Evolutionary conservation across 2,113 vertebrate genomes (phyloP), one percentile per base, ranked within the genome.

Genomic region (Tiliqua scincoides): DNA sequence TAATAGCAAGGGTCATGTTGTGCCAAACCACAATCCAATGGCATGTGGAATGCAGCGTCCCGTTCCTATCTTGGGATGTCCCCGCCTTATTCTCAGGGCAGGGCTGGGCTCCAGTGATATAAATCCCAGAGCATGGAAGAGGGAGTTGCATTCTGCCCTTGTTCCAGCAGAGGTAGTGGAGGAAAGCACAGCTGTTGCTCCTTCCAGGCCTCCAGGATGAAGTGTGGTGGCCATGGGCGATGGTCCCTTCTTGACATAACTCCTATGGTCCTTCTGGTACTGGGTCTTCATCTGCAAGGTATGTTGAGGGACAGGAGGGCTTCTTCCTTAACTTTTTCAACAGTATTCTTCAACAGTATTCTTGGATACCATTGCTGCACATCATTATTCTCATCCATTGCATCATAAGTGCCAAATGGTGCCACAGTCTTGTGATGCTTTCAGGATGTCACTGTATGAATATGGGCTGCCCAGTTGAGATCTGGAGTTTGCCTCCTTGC

Each of bases 241-340:
- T 30, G 71, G 78, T 43, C 70, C 59, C 72, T 73, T 25, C 59
- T 37, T n/a, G 70, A 59, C 70, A 30, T 6, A n/a, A 37, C 32
- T 12, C n/a, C 70, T 20, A 12, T 57, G n/a, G n/a, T 63, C 52
- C 18, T 78, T 21, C 48, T 86, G 61, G 32, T 86, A 7, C 85
- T 86, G 21, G 54, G 78, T 65, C 70, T 86, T 23, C 59, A 86
- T 40, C 27, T 67, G 70, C 70, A 80, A 86, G 85, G 85, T 86
- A 81, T 30, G 70, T 81, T 21, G 78, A 1, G 7, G 68, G 40
- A 12, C 62, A 3, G 15, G 14, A 73, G 57, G 85, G 61, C n/a
- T 37, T 54, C 43, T 23, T 14, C 25, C n/a, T 61, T 83, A 68
- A 18, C 23, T 43, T 37, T 61, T 61, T 15, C n/a, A 37, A 18